These are phyloP conservation scores for Pygoscelis antarcticus DNA, from an alignment of 2,113 vertebrate genomes.

Conservation along the genomic window DNA sequence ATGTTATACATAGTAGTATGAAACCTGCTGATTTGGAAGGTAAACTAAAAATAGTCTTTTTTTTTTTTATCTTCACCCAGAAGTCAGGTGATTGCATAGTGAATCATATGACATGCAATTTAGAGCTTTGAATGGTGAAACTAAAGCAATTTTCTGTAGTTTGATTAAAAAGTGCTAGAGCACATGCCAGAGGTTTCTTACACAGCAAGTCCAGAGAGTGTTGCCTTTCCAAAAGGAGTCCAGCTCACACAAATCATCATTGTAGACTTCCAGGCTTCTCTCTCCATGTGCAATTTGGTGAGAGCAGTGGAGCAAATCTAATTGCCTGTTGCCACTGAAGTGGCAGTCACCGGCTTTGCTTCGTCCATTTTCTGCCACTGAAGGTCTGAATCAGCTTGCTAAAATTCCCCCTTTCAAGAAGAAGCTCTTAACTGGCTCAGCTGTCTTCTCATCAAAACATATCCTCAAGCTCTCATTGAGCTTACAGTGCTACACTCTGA, in stretches of 20 bases:
- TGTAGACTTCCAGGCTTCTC: neutral
- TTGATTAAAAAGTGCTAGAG: neutral
- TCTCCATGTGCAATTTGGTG: rapidly evolving
- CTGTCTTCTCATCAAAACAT: neutral
- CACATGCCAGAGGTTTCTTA: neutral
- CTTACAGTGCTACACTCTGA: neutral
- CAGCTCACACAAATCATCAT: neutral
- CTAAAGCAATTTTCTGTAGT: neutral
- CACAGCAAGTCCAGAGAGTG: neutral
- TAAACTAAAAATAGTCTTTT: neutral
- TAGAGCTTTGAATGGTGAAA: neutral
- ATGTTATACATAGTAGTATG: neutral
- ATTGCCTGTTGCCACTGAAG: neutral
- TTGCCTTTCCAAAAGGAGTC: neutral
- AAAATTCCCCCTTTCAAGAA: neutral
- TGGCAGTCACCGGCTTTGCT: neutral
- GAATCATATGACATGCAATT: neutral
- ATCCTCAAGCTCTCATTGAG: neutral
- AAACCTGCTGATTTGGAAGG: neutral
- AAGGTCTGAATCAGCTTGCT: neutral
- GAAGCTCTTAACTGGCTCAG: neutral
- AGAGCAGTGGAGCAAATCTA: neutral
- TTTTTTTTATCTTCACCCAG: neutral
- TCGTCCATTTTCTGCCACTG: neutral
- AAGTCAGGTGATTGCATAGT: neutral